Percentiles rank a stretch among this genome's conserved stretches.
phyloP scores from a whole-genome alignment of 1,140 invertebrate species.

The Drosophila auraria region DNA sequence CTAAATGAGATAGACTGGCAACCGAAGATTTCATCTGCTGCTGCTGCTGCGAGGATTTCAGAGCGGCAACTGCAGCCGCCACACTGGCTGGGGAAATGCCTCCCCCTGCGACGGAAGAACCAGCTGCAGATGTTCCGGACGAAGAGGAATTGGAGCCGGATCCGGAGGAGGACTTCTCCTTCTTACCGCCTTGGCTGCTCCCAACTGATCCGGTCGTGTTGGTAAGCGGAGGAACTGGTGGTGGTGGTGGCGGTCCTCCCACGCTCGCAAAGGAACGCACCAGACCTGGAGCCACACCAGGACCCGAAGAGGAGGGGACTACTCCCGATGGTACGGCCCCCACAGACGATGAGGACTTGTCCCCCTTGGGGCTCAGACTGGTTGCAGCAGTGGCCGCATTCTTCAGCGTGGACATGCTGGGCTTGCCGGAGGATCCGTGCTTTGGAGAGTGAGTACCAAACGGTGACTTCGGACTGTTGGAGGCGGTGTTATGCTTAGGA shows the following conservation, averaged over 20 bases:
- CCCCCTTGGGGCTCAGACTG: slow-evolving; percentile 83
- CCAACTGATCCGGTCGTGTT: slow-evolving; percentile 17
- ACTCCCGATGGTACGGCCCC: slow-evolving; percentile 24
- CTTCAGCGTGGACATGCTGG: slow-evolving; percentile 94
- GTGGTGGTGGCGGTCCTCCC: slow-evolving; percentile 43
- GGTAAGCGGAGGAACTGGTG: slow-evolving; percentile 62
- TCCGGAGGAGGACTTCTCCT: slow-evolving; percentile 34
- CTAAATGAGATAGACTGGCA: slow-evolving; percentile 60
- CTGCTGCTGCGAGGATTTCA: slow-evolving; percentile 58
- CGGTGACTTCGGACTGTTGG: slow-evolving; percentile 88
- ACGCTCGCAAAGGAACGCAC: slow-evolving; percentile 61
- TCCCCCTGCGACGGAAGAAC: slow-evolving; percentile 13
- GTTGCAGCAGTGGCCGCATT: slow-evolving; percentile 87
- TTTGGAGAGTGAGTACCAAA: slow-evolving; percentile 90
- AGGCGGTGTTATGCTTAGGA: slow-evolving; percentile 88
- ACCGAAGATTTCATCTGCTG: slow-evolving; percentile 62
- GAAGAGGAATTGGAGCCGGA: slow-evolving; percentile 30
- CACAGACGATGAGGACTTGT: slow-evolving; percentile 69
- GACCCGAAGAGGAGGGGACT: slow-evolving; percentile 15
- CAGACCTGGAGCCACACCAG: slow-evolving; percentile 43
- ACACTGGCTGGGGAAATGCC: slow-evolving; percentile 46
- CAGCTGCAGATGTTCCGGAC: slow-evolving; percentile 13
- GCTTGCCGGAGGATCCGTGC: slow-evolving; percentile 91
- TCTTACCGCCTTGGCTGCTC: slow-evolving; percentile 29
- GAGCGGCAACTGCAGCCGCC: slow-evolving; percentile 63